These are phyloP conservation scores for Progne subis DNA, from an alignment of 2,113 vertebrate species.

Conservation along the genomic window DNA sequence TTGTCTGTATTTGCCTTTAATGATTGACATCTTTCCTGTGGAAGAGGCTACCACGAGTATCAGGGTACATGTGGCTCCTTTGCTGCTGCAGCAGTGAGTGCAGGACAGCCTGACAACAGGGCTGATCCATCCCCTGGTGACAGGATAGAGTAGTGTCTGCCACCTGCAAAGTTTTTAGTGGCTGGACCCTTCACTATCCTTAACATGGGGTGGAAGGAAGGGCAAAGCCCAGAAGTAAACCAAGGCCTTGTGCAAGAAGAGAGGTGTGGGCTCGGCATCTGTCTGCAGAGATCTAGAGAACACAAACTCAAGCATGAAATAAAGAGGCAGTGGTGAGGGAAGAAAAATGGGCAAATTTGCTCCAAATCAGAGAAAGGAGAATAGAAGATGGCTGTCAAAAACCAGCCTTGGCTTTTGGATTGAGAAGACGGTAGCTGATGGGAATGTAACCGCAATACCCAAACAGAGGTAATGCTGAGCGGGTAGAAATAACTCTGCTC, in stretches of 20 bases:
- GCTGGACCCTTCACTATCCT: background rate
- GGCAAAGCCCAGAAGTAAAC: background rate
- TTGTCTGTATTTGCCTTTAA: background rate
- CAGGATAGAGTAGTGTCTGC: background rate
- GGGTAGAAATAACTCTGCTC: background rate
- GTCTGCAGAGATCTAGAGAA: background rate
- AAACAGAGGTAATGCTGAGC: background rate
- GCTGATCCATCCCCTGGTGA: background rate
- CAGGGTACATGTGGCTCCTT: background rate
- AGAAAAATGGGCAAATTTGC: background rate
- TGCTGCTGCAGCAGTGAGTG: background rate
- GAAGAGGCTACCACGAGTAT: background rate
- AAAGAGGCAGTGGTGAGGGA: background rate
- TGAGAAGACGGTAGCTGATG: background rate
- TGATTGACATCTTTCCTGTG: accelerated
- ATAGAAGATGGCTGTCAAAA: slow-evolving; percentile 8
- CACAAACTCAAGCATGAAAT: background rate
- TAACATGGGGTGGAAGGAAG: background rate
- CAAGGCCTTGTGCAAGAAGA: accelerated
- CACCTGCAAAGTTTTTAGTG: background rate
- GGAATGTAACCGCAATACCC: background rate
- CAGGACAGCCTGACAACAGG: background rate
- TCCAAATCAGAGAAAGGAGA: background rate
- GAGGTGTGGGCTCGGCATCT: background rate
- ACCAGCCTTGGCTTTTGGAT: background rate